Evolutionary conservation across 2,888 invertebrate genomes (phyloP), one percentile per base, ranked within the genome.

Genomic region (Leucophenga maculata): DNA sequence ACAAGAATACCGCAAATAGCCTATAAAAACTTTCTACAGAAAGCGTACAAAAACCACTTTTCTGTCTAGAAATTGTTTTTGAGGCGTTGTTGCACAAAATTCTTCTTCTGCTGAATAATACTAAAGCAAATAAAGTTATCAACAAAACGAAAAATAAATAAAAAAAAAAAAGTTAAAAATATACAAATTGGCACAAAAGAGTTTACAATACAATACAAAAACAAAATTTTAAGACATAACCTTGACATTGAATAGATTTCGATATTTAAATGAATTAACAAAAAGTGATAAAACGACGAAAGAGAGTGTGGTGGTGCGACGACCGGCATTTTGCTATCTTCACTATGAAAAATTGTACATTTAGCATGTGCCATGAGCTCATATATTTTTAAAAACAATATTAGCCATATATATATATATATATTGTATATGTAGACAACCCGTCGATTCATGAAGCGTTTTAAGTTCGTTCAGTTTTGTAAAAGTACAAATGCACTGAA

Each of bases 161-260:
- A 62, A 68, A 72, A 68, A 69, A 72, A 73, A 74, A 54, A 60
- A 70, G 46, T 22, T 73, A 67, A 70, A 70, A 72, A 76, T 72
- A 20, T 55, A 67, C 57, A 69, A 74, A 81, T 32, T 62, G 59
- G 64, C 72, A 65, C 44, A 22, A 62, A 46, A 44, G 4, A 26
- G 26, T 26, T 2, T 26, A 4, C 26, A n/a, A n/a, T n/a, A n/a
- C n/a, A n/a, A 48, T 22, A n/a, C 50, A 65, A 31, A n/a, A 54
- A 39, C 39, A 55, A 54, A 52, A 32, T 16, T 14, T 14, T 31
- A 8, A 39, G 65, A 55, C 14, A 59, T 79, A 85, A 84, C 83
- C 83, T 83, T 83, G 83, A 80, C 83, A 84, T 83, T 83, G 83
- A 79, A 80, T 83, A 77, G 76, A 82, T 83, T 72, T 76, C 66